These are phyloP conservation scores for Acanthosepion esculentum DNA, from an alignment of 2,888 invertebrate species.

Conservation along the genomic window DNA sequence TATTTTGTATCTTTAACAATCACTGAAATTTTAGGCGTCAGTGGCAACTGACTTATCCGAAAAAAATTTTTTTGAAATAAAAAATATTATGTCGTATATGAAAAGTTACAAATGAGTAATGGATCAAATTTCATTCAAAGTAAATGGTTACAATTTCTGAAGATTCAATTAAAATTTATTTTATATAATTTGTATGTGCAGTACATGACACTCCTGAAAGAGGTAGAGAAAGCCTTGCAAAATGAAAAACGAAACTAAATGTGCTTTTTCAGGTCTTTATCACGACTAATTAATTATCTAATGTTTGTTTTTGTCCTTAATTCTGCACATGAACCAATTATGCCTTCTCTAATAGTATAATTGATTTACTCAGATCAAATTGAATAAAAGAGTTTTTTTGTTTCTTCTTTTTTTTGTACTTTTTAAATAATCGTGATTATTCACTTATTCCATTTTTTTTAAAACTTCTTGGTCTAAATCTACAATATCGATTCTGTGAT, in stretches of 20 bases:
- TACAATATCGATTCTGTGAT: not conserved
- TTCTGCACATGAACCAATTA: not conserved
- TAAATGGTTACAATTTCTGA: not conserved
- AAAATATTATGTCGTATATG: not conserved
- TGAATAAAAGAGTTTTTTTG: not conserved
- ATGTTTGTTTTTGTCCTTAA: conserved; percentile 22
- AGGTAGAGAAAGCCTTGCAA: not conserved
- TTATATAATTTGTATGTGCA: not conserved
- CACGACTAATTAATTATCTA: conserved; percentile 23
- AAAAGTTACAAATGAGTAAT: not conserved
- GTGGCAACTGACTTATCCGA: not conserved
- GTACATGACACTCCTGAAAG: not conserved
- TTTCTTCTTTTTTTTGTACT: not conserved
- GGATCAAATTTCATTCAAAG: not conserved
- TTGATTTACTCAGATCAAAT: conserved; percentile 9
- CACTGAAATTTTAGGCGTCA: not conserved
- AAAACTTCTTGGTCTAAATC: not conserved
- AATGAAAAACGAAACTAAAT: not conserved
- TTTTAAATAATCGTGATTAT: conserved; percentile 10
- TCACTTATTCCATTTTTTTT: not conserved
- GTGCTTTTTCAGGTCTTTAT: not conserved
- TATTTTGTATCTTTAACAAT: not conserved
- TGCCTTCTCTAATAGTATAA: not conserved
- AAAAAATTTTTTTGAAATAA: not conserved
- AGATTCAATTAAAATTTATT: conserved; percentile 9